Base-by-base conservation (phyloP, 2,797 vertebrate genomes). In the Onychomys arenicola region DNA sequence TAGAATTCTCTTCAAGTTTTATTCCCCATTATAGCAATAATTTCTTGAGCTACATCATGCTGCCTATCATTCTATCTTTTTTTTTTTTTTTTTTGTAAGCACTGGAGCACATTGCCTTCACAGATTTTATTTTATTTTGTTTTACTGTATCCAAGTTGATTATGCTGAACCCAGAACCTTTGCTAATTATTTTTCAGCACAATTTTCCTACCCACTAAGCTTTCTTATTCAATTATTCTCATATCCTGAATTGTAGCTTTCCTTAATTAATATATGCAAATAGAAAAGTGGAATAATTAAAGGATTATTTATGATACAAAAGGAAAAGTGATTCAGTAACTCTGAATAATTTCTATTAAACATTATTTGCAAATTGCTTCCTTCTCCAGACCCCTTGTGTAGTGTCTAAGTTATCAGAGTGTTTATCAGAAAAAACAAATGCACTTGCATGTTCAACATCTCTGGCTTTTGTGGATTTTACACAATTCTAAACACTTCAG, bases 191-290 rank as follows among this genome's bases (percentile, higher is more conserved):
- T 96, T 96, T 97, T 97, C 63, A 76, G 49, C 8, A 94, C 75
- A 96, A 96, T 97, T 96, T 97, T 49, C n/a, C 11, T 93, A 95
- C 29, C n/a, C 63, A 92, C 83, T 96, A 97, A 97, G 37, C 32
- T 97, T 94, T 63, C 71, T 96, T 97, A 96, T 97, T 95, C 90
- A 94, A 73, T 96, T 97, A 90, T 1, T 63, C 40, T 89, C 97
- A 67, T 76, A 96, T 89, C 90, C 78, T 75, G 85, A 97, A 34
- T 94, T 98, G 71, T 96, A 95, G 92, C 90, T 43, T 98, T 96
- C 67, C 55, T 97, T 98, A 98, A 98, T 98, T 98, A 98, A 97
- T 78, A 29, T 82, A 94, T 96, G 94, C 85, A 97, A 98, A 98
- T 98, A 97, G 97, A 83, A 98, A 98, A 95, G 1, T 81, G 89